Evolutionary conservation across 2,888 invertebrate species (phyloP).

Genomic region (Steinernema carpocapsae): DNA sequence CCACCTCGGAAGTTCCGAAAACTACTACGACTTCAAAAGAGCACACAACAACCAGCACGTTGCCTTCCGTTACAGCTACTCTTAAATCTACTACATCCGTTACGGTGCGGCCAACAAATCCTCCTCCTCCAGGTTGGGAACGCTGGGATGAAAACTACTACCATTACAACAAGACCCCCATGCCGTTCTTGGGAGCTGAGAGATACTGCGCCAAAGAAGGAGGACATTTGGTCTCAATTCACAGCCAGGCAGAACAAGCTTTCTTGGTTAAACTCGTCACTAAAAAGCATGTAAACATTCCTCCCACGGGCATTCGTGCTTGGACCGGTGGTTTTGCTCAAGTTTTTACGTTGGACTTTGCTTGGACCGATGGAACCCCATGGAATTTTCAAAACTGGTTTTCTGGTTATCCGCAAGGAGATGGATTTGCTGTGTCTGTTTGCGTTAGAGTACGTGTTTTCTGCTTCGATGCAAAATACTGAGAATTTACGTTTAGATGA

Average conservation of each 20-base stretch:
- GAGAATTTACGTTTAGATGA: not conserved
- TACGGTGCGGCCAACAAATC: not conserved
- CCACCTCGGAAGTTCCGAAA: not conserved
- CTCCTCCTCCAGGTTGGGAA: not conserved
- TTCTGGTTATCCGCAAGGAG: conserved; percentile 1
- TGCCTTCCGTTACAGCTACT: not conserved
- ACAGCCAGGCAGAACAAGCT: not conserved
- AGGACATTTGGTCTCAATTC: conserved; percentile 1
- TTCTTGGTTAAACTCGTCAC: not conserved
- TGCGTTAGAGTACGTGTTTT: not conserved
- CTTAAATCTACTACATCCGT: not conserved
- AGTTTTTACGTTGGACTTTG: not conserved
- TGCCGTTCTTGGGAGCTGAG: conserved; percentile 6
- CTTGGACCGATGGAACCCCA: conserved; percentile 2
- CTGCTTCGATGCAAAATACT: not conserved
- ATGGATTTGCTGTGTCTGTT: not conserved
- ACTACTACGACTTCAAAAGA: not conserved
- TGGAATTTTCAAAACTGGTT: not conserved
- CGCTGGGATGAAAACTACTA: conserved; percentile 8
- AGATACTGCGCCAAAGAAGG: not conserved
- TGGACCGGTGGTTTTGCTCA: conserved; percentile 10
- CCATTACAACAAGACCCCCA: conserved; percentile 3
- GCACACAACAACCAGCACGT: not conserved
- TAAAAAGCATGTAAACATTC: not conserved
- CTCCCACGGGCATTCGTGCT: not conserved